A percentile compares a stretch with the other conserved stretches of the same genome.
phyloP scores from a whole-genome alignment of 2,888 invertebrate genomes.

The Aricia artaxerxes region DNA sequence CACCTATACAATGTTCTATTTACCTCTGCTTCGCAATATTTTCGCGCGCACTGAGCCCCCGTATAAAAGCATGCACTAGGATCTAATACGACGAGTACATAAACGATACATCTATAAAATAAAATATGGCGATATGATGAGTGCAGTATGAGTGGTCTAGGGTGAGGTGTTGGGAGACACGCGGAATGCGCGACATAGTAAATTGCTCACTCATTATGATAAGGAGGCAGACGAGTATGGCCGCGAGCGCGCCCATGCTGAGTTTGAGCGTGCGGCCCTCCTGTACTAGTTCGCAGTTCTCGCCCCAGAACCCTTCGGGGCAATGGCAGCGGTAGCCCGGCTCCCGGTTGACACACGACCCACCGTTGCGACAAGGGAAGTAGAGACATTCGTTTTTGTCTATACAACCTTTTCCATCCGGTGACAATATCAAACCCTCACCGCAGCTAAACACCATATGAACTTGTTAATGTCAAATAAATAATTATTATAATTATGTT shows the following conservation, averaged over 20 bases:
- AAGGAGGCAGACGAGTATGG: conserved; percentile 97
- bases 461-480: conserved; percentile 50
- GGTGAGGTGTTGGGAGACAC: conserved; percentile 49
- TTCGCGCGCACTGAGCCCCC: conserved; percentile 77
- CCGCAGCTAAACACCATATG: conserved; percentile 88
- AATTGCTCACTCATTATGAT: conserved; percentile 95
- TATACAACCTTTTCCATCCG: conserved; percentile 95
- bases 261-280: conserved; percentile 97
- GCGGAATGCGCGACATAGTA: conserved; percentile 54
- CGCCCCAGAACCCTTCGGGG: conserved; percentile 95
- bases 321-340: conserved; percentile 94
- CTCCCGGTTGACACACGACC: conserved; percentile 94
- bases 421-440: conserved; percentile 93
- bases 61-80: conserved; percentile 62
- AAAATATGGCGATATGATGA: conserved; percentile 55
- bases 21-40: conserved; percentile 57
- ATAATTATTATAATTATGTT: conserved; percentile 26
- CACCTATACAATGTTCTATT: conserved; percentile 83
- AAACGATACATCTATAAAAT: conserved; percentile 52
- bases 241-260: conserved; percentile 97
- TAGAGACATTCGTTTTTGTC: conserved; percentile 98
- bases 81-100: conserved; percentile 41
- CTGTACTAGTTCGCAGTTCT: conserved; percentile 95
- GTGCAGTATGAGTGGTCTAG: conserved; percentile 56
- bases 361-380: conserved; percentile 95